A percentile compares a stretch with the other conserved stretches of the same genome.
Conservation (phyloP, 2,113 vertebrate genomes). For the Poeciliopsis prolifica region DNA sequence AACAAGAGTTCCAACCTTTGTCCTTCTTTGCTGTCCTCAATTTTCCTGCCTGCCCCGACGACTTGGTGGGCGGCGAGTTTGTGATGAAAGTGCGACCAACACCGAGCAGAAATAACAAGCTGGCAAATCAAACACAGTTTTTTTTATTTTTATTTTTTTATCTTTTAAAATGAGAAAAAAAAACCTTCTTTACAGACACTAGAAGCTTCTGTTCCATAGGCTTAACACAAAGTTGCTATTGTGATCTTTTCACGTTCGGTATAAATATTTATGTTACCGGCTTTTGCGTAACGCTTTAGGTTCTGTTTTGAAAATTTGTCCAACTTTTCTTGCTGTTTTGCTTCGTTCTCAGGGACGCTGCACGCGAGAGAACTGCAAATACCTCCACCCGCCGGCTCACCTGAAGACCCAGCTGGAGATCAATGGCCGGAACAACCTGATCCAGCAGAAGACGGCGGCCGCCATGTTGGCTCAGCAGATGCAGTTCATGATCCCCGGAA, state of each 20-base stretch:
- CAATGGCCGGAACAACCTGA: constrained; percentile 98
- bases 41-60: background rate
- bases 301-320: background rate
- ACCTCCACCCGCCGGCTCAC: constrained; percentile 98
- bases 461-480: constrained; percentile 99
- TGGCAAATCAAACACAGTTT: constrained; percentile 4
- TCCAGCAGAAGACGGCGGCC: constrained; percentile 98
- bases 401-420: constrained; percentile 99
- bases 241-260: background rate
- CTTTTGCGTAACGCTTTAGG: no score
- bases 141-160: no score
- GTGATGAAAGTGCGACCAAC: background rate
- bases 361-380: constrained; percentile 99
- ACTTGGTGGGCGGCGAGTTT: background rate
- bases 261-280: background rate
- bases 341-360: constrained; percentile 87
- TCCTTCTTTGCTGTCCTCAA: background rate
- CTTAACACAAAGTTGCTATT: background rate
- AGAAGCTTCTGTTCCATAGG: background rate
- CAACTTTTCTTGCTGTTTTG: no score
- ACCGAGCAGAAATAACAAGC: background rate
- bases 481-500: constrained; percentile 99
- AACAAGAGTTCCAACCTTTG: background rate
- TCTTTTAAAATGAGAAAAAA: background rate
- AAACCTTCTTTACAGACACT: background rate